Evolutionary conservation across 1,140 invertebrate genomes (phyloP).

Genomic region (Bombus vancouverensis): DNA sequence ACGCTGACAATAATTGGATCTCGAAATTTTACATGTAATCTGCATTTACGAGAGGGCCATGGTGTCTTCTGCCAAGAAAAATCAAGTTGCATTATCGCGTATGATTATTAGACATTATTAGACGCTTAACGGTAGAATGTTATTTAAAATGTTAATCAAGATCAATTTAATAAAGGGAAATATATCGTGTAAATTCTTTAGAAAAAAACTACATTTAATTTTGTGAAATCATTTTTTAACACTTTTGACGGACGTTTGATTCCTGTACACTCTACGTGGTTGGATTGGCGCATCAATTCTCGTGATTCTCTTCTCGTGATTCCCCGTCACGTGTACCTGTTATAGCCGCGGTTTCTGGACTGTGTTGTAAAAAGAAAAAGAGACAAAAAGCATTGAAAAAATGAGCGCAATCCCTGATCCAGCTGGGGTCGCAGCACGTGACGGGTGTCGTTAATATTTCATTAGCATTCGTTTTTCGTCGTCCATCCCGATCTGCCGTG

Average conservation of each 20-base stretch:
- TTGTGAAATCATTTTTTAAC: background rate
- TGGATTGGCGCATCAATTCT: background rate
- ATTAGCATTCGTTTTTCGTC: conserved; percentile 76
- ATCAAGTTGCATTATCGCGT: background rate
- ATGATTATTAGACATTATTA: too few relatives aligned
- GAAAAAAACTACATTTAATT: too few relatives aligned
- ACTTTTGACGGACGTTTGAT: background rate
- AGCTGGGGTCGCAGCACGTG: conserved; percentile 69
- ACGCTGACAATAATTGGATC: background rate
- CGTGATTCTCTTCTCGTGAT: background rate
- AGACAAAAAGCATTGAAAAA: conserved; percentile 32
- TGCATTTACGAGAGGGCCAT: background rate
- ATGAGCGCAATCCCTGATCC: conserved; percentile 40
- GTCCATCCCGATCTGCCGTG: conserved; percentile 45
- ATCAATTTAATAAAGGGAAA: background rate
- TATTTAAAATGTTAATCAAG: too few relatives aligned
- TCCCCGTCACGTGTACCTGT: conserved; percentile 45
- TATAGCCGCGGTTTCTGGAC: conserved; percentile 26
- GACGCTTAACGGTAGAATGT: background rate
- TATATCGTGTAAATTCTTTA: too few relatives aligned
- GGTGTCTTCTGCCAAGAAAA: background rate
- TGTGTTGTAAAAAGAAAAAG: conserved; percentile 13
- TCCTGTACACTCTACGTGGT: background rate
- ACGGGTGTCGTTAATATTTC: conserved; percentile 79
- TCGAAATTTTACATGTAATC: background rate